phyloP scores from a whole-genome alignment of 2,797 vertebrate species.

The Xiphorhynchus erythropygius region DNA sequence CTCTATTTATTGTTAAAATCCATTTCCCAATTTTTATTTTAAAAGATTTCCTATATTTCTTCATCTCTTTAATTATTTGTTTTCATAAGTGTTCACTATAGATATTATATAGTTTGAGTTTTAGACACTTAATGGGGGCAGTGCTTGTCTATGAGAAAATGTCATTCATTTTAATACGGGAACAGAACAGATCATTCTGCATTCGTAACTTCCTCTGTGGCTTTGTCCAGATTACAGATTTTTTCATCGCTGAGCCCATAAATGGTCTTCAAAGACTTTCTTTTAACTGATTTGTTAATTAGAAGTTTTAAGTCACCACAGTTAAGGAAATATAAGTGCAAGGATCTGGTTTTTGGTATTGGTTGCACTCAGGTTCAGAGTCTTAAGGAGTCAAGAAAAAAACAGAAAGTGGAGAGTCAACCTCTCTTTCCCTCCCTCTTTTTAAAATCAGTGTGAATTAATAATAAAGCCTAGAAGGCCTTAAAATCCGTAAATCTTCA shows the following conservation, averaged over 20 bases:
- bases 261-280: background rate
- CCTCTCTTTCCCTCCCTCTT: background rate
- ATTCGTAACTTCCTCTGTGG: background rate
- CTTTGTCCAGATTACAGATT: background rate
- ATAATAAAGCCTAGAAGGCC: background rate
- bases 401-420: background rate
- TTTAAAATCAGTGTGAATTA: slow-evolving; percentile 4
- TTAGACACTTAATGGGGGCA: background rate
- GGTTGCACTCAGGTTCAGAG: background rate
- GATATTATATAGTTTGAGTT: background rate
- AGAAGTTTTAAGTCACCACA: background rate
- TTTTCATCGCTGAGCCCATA: background rate
- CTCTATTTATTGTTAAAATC: background rate
- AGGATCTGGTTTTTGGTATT: background rate
- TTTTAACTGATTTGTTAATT: background rate
- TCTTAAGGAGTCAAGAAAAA: background rate
- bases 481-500: slow-evolving; percentile 30
- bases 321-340: background rate
- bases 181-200: background rate
- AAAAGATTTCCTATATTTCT: background rate
- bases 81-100: background rate
- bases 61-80: background rate
- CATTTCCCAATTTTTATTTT: background rate
- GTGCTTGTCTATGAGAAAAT: background rate
- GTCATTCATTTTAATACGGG: background rate